Percentiles rank a stretch among this genome's conserved stretches.
These are phyloP conservation scores for Ochropleura leucogaster DNA, from an alignment of 2,888 invertebrate genomes.

Conservation along the genomic window DNA sequence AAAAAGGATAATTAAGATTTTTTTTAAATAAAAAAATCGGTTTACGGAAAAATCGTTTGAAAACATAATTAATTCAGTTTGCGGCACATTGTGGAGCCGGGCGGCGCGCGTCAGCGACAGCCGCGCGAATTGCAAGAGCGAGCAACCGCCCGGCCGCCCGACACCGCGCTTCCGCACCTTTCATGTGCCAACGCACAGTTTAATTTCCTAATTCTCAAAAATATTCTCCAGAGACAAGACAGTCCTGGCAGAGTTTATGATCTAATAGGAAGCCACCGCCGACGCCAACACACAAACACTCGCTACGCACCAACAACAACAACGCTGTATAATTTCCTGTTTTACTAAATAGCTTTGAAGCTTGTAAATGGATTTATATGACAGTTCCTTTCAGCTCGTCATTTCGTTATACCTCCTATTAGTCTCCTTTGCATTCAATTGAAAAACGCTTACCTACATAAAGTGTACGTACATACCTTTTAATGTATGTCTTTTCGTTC, in stretches of 20 bases:
- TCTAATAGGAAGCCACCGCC: conserved; percentile 87
- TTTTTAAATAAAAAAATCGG: conserved; percentile 12
- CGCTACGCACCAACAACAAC: conserved; percentile 78
- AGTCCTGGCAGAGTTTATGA: conserved; percentile 84
- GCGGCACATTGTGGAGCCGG: conserved; percentile 55
- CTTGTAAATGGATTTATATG: conserved; percentile 81
- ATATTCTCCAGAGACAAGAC: conserved; percentile 83
- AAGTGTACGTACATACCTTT: conserved; percentile 1
- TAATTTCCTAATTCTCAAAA: conserved; percentile 90
- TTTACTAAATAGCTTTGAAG: conserved; percentile 85
- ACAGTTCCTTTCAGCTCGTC: conserved; percentile 72
- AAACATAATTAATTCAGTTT: conserved; percentile 67
- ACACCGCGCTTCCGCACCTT: conserved; percentile 81
- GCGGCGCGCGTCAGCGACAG: conserved; percentile 68
- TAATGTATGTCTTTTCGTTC: neutral
- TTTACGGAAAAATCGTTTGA: conserved; percentile 43
- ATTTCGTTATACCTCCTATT: conserved; percentile 60
- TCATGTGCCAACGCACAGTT: conserved; percentile 81
- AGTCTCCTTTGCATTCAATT: conserved; percentile 30
- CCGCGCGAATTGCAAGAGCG: conserved; percentile 62
- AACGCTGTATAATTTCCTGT: conserved; percentile 88
- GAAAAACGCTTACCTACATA: conserved; percentile 5
- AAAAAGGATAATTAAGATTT: conserved; percentile 4
- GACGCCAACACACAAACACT: conserved; percentile 80
- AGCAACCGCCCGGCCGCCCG: conserved; percentile 62